Evolutionary conservation across 2,888 invertebrate genomes (phyloP).

Genomic region (Nomada hirtipes): DNA sequence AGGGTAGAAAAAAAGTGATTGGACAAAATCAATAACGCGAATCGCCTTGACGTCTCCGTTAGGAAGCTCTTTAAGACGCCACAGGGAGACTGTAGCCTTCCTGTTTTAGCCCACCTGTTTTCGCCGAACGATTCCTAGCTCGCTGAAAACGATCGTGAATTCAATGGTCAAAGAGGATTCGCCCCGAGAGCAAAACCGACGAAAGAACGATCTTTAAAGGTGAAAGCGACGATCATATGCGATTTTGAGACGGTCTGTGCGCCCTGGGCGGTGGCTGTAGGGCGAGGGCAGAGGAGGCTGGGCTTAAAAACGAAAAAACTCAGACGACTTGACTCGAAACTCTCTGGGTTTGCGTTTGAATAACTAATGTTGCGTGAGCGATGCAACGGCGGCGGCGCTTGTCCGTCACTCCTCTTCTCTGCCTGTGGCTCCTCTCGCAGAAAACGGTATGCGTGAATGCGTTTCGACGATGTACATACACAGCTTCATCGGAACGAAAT

Average conservation of each 20-base stretch:
- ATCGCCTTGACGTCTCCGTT: no score
- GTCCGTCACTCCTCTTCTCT: conserved; percentile 16
- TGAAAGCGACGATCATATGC: conserved; percentile 45
- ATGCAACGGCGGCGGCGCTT: conserved; percentile 43
- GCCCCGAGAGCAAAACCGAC: not conserved
- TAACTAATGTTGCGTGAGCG: conserved; percentile 75
- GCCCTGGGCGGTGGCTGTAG: conserved; percentile 44
- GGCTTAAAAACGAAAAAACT: conserved; percentile 54
- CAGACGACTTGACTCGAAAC: conserved; percentile 38
- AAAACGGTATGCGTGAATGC: conserved; percentile 66
- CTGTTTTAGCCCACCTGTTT: not conserved
- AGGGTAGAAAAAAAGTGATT: no score
- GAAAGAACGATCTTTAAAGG: conserved; percentile 19
- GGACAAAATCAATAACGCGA: no score
- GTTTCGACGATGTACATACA: conserved; percentile 47
- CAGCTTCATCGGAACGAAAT: conserved; percentile 16
- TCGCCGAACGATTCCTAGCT: conserved; percentile 1
- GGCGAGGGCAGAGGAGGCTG: conserved; percentile 24
- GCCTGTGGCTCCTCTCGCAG: conserved; percentile 32
- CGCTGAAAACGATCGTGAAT: not conserved
- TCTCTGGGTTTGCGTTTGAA: conserved; percentile 66
- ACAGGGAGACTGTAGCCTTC: not conserved
- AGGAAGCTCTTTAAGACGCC: not conserved
- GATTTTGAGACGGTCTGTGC: conserved; percentile 59
- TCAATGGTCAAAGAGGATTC: not conserved